These are phyloP conservation scores for Neodiprion fabricii DNA, from an alignment of 1,140 invertebrate genomes.

Conservation along the genomic window DNA sequence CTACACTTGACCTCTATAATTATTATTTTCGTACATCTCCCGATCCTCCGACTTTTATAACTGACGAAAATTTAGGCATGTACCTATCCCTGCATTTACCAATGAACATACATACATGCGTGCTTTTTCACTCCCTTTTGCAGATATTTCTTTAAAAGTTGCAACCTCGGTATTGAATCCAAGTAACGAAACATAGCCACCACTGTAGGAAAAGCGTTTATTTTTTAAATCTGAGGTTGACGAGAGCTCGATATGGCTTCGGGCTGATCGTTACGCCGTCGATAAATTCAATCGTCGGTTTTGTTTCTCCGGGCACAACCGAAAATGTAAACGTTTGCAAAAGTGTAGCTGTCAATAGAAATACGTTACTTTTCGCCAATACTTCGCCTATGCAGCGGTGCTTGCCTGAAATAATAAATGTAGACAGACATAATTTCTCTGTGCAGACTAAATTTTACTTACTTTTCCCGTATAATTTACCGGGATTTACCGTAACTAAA, in stretches of 20 bases:
- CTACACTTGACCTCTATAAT: too few relatives aligned
- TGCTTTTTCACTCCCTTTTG: too few relatives aligned
- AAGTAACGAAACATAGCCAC: too few relatives aligned
- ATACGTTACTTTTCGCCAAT: slow-evolving; percentile 84
- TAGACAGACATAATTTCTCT: slow-evolving; percentile 15
- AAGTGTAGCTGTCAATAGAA: slow-evolving; percentile 79
- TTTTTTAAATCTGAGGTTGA: slow-evolving; percentile 61
- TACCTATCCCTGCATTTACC: too few relatives aligned
- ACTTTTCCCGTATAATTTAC: slow-evolving; percentile 24
- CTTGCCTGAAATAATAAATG: slow-evolving; percentile 63
- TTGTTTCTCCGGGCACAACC: slow-evolving; percentile 66
- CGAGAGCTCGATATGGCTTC: slow-evolving; percentile 72
- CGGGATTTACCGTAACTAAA: slow-evolving; percentile 73
- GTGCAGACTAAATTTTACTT: background rate
- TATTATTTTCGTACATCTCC: too few relatives aligned
- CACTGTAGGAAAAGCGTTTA: background rate
- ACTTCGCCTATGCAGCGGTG: slow-evolving; percentile 87
- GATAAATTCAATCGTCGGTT: slow-evolving; percentile 69
- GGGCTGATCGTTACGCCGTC: slow-evolving; percentile 79
- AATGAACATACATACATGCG: too few relatives aligned
- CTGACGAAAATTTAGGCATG: too few relatives aligned
- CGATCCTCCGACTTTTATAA: too few relatives aligned
- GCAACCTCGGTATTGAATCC: too few relatives aligned
- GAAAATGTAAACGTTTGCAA: slow-evolving; percentile 80
- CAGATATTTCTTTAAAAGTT: too few relatives aligned